These are phyloP conservation scores for Anarrhichthys ocellatus DNA, from an alignment of 2,113 vertebrate species.

Conservation along the genomic window DNA sequence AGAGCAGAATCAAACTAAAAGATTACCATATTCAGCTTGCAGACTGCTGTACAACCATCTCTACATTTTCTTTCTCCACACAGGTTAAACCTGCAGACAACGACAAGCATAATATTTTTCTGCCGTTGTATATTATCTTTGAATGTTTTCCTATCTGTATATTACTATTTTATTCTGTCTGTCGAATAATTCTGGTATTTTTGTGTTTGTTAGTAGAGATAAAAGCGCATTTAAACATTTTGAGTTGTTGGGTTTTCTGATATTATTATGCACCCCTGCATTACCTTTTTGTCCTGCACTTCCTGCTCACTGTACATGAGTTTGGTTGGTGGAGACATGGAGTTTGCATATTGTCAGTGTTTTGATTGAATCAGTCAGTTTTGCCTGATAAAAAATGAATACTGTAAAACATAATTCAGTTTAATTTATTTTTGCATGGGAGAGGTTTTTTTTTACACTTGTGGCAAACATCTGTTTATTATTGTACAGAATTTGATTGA, in stretches of 20 bases:
- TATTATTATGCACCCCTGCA: constrained; percentile 15
- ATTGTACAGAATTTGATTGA: constrained; percentile 75
- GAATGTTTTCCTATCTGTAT: constrained; percentile 44
- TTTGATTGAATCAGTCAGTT: constrained; percentile 37
- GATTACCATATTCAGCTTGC: background rate
- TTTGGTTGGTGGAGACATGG: background rate
- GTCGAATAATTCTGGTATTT: constrained; percentile 19
- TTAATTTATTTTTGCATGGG: constrained; percentile 73
- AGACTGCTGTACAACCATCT: background rate
- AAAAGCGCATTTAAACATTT: constrained; percentile 19
- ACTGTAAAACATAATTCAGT: constrained; percentile 43
- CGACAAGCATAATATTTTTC: constrained; percentile 15
- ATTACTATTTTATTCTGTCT: constrained; percentile 29
- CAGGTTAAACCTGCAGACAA: constrained; percentile 70
- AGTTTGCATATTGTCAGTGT: constrained; percentile 23
- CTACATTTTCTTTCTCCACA: constrained; percentile 11
- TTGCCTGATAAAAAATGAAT: constrained; percentile 32
- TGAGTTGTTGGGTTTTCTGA: constrained; percentile 27
- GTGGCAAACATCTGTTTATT: constrained; percentile 54
- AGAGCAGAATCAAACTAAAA: constrained; percentile 3
- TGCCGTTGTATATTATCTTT: constrained; percentile 63
- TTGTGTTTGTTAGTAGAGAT: constrained; percentile 26
- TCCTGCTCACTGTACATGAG: constrained; percentile 34
- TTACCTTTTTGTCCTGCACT: constrained; percentile 51
- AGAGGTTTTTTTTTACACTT: constrained; percentile 47